phyloP scores from a whole-genome alignment of 2,888 invertebrate species.

The Acrocyrtus sp. region DNA sequence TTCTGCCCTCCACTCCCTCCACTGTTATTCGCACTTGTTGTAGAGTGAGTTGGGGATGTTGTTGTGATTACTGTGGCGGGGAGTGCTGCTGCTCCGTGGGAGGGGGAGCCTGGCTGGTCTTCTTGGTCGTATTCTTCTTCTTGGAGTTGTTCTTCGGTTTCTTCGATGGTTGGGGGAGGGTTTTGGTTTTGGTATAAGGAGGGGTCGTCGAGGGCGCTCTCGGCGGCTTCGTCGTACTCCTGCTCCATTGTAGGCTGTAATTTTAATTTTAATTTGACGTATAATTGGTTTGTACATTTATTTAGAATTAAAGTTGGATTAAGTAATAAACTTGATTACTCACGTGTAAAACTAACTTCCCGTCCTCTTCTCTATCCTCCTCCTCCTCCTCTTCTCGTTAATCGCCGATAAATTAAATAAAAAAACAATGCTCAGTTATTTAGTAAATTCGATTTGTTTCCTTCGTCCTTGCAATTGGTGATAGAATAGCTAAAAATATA shows the following conservation, averaged over 20 bases:
- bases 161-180: background rate
- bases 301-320: background rate
- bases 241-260: conserved; percentile 1
- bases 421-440: no score
- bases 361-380: no score
- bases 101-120: background rate
- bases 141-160: background rate
- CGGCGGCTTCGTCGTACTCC: conserved; percentile 2
- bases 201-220: background rate
- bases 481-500: no score
- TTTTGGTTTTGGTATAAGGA: background rate
- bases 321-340: background rate
- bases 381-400: no score
- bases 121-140: conserved; percentile 1
- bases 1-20: no score
- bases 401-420: no score
- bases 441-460: no score
- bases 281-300: background rate
- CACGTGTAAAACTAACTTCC: background rate
- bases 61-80: background rate
- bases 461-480: no score
- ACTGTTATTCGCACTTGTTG: background rate
- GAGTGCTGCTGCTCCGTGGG: background rate
- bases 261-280: background rate
- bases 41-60: conserved; percentile 19